A percentile compares a stretch with the other conserved stretches of the same genome.
Evolutionary conservation across 2,113 vertebrate species (phyloP).

Genomic region (Daphoenositta chrysoptera): DNA sequence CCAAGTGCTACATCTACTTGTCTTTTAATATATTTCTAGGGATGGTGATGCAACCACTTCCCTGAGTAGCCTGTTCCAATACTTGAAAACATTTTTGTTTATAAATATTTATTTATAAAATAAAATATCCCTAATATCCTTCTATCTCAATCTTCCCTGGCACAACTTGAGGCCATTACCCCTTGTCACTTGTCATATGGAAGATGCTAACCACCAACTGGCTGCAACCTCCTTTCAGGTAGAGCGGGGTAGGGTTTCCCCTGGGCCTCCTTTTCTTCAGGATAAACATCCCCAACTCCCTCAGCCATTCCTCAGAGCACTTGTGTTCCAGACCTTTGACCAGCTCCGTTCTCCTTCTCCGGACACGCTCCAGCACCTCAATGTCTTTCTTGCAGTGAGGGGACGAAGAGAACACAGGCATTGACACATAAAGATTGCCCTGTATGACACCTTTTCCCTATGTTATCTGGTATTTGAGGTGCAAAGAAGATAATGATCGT

Average conservation of each 20-base stretch:
- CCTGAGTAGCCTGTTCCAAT: not conserved
- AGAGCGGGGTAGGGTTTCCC: not conserved
- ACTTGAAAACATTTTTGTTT: not conserved
- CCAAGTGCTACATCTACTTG: not conserved
- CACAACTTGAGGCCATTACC: not conserved
- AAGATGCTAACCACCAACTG: not conserved
- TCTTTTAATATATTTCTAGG: not conserved
- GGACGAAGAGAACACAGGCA: not conserved
- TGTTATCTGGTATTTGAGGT: not conserved
- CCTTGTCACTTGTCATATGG: not conserved
- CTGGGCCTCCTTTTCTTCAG: not conserved
- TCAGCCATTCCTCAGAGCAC: not conserved
- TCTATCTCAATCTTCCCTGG: not conserved
- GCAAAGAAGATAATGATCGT: not conserved
- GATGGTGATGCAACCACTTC: not conserved
- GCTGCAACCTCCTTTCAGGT: not conserved
- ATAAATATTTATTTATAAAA: no score
- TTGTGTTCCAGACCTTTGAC: not conserved
- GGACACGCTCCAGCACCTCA: not conserved
- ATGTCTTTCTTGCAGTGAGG: not conserved
- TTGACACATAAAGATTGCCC: not conserved
- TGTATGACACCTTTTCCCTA: not conserved
- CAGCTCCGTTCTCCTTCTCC: not conserved
- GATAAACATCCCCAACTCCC: not conserved
- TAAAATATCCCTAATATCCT: not conserved